These are phyloP conservation scores for Timema cristinae DNA, from an alignment of 2,888 invertebrate species.

Conservation along the genomic window DNA sequence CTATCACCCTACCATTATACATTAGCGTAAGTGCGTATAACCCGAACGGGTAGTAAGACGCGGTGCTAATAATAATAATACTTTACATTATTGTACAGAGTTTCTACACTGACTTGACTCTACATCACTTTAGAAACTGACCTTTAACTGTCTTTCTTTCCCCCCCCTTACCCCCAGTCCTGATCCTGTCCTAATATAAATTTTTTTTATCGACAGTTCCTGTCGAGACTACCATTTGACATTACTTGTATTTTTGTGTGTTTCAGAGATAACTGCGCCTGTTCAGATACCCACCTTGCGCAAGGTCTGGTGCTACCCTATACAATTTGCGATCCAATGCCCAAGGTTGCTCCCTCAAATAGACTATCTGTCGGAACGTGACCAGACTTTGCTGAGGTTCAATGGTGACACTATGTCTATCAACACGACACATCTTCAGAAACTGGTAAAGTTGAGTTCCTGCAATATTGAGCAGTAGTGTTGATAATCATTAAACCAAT, in stretches of 20 bases:
- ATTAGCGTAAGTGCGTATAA: too few relatives aligned
- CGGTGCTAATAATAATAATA: too few relatives aligned
- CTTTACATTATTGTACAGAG: too few relatives aligned
- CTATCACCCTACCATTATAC: too few relatives aligned
- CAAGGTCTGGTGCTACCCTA: conserved; percentile 94
- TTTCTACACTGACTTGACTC: too few relatives aligned
- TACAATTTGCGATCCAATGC: conserved; percentile 76
- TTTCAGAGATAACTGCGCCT: conserved; percentile 37
- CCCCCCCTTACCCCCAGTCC: not conserved
- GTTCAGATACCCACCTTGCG: conserved; percentile 66
- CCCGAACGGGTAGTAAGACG: too few relatives aligned
- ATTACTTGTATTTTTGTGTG: conserved; percentile 14
- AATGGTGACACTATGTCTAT: conserved; percentile 82
- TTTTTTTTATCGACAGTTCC: not conserved
- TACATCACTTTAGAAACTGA: too few relatives aligned
- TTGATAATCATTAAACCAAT: not conserved
- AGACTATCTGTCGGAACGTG: conserved; percentile 81
- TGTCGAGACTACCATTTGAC: too few relatives aligned
- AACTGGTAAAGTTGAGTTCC: conserved; percentile 61
- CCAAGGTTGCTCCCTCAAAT: conserved; percentile 83
- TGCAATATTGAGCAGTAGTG: conserved; percentile 10
- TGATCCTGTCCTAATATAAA: not conserved
- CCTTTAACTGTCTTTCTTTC: too few relatives aligned
- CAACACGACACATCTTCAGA: conserved; percentile 84
- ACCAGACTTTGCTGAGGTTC: conserved; percentile 80